Percentiles rank a stretch among this genome's conserved stretches.
phyloP scores from a whole-genome alignment of 2,888 invertebrate genomes.

The Ischnura elegans region DNA sequence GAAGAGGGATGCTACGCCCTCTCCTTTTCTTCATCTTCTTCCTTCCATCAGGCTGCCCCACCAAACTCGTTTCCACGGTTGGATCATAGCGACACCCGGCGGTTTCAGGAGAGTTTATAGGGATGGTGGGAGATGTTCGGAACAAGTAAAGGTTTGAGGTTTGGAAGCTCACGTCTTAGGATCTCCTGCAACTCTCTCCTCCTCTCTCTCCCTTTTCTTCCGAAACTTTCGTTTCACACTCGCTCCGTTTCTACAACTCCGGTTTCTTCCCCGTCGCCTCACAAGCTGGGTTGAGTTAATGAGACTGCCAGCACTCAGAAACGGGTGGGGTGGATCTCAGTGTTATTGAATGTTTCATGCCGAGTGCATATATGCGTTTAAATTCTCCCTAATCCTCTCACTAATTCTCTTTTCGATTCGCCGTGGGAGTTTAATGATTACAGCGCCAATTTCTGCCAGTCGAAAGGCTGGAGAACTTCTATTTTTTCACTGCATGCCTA shows the following conservation, averaged over 20 bases:
- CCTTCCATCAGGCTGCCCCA: background rate
- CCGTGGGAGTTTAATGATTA: background rate
- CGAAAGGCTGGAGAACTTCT: background rate
- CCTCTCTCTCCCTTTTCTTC: background rate
- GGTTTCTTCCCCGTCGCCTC: background rate
- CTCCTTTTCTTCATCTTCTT: background rate
- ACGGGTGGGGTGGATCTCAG: background rate
- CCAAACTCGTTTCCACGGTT: background rate
- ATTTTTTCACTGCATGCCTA: background rate
- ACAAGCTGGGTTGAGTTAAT: background rate
- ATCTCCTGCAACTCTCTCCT: background rate
- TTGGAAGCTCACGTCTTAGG: background rate
- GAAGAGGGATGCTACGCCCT: background rate
- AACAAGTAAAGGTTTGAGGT: background rate
- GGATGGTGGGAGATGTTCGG: background rate
- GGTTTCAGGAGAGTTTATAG: background rate
- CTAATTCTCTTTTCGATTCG: background rate
- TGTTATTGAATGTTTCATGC: conserved; percentile 13
- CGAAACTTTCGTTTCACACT: background rate
- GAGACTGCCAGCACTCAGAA: background rate
- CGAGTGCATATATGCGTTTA: background rate
- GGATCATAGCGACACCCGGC: conserved; percentile 26
- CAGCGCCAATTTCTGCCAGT: background rate
- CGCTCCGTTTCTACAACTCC: background rate
- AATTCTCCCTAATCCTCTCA: background rate